These are phyloP conservation scores for Carduelis carduelis DNA, from an alignment of 2,797 vertebrate genomes.

Conservation along the genomic window DNA sequence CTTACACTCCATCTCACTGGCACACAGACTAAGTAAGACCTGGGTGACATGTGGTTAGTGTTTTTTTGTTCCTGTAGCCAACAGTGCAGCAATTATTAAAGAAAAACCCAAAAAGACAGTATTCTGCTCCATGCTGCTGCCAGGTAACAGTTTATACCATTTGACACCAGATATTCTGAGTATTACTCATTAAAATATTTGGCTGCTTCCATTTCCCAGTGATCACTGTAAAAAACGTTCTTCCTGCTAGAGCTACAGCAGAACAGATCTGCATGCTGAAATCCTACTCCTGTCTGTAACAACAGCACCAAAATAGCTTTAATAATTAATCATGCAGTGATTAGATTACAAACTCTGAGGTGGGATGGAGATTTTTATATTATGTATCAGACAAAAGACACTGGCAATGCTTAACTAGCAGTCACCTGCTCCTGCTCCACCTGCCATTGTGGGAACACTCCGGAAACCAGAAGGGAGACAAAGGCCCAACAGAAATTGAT, in stretches of 20 bases:
- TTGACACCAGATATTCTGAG: background rate
- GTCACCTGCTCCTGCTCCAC: conserved; percentile 18
- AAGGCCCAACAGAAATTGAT: conserved; percentile 9
- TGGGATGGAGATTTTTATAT: background rate
- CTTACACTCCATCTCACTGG: background rate
- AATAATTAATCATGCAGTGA: conserved; percentile 32
- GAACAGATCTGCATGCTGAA: background rate
- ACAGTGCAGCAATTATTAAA: background rate
- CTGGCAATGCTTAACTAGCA: conserved; percentile 52
- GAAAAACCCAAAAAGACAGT: background rate
- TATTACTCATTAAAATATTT: background rate
- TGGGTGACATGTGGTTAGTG: accelerated
- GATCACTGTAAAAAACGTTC: background rate
- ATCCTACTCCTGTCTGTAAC: background rate
- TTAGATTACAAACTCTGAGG: background rate
- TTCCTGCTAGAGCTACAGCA: background rate
- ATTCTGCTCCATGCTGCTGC: background rate
- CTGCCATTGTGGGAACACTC: conserved; percentile 26
- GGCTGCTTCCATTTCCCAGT: background rate
- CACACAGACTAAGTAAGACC: background rate
- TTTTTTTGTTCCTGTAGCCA: background rate
- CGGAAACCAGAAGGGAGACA: conserved; percentile 18
- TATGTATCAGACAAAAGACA: conserved; percentile 33
- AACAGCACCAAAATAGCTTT: background rate
- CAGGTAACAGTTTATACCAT: background rate